Conservation (phyloP, 2,888 invertebrate genomes). For the Chymomyza procnemis region DNA sequence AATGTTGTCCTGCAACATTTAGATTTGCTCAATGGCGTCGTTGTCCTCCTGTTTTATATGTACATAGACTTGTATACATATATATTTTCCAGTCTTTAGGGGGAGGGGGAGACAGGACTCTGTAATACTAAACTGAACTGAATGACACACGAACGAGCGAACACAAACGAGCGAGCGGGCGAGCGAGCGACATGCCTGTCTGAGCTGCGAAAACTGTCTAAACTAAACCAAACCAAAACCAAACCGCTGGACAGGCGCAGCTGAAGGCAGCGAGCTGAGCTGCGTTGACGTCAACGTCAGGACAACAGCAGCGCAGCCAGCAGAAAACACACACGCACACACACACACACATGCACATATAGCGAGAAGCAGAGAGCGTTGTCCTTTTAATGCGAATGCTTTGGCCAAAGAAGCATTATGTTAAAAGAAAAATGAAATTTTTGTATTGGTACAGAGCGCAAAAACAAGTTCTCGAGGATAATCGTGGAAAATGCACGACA, state of each 20-base stretch:
- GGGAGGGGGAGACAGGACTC: neutral
- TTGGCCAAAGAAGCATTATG: slow-evolving; percentile 52
- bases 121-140: slow-evolving; percentile 41
- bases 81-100: slow-evolving; percentile 12
- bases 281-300: slow-evolving; percentile 38
- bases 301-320: slow-evolving; percentile 27
- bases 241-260: slow-evolving; percentile 47
- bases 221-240: slow-evolving; percentile 62
- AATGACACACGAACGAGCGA: slow-evolving; percentile 21
- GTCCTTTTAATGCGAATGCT: slow-evolving; percentile 70
- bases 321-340: slow-evolving; percentile 17
- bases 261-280: neutral
- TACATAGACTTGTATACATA: slow-evolving; percentile 22
- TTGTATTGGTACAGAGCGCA: slow-evolving; percentile 34
- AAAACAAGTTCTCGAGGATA: slow-evolving; percentile 69
- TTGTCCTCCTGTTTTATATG: slow-evolving; percentile 17
- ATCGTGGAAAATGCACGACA: slow-evolving; percentile 47
- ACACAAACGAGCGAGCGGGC: slow-evolving; percentile 51
- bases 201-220: slow-evolving; percentile 68
- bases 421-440: slow-evolving; percentile 41
- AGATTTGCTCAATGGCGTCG: slow-evolving; percentile 40
- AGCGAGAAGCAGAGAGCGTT: slow-evolving; percentile 56
- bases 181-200: slow-evolving; percentile 68
- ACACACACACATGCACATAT: slow-evolving; percentile 19
- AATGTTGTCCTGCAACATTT: slow-evolving; percentile 57